These are phyloP conservation scores for Cremastinae sp. DNA, from an alignment of 2,888 invertebrate species.

Conservation along the genomic window DNA sequence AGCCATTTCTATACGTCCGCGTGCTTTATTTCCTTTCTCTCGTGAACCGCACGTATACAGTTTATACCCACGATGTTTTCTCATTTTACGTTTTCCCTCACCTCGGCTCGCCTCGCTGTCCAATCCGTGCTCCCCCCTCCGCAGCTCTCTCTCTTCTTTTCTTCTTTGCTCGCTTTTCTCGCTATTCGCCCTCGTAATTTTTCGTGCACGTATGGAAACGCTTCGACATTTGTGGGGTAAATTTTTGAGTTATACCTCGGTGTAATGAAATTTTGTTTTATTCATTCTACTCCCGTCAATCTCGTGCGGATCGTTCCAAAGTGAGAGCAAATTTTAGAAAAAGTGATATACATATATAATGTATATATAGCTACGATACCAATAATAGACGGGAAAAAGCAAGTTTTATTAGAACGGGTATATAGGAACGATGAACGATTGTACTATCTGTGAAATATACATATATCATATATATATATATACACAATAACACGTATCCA, in stretches of 20 bases:
- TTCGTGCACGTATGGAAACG: background rate
- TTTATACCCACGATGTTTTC: slow-evolving; percentile 25
- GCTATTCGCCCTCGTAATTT: slow-evolving; percentile 15
- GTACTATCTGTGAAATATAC: slow-evolving; percentile 5
- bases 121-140: slow-evolving; percentile 17
- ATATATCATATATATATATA: background rate
- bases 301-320: background rate
- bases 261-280: background rate
- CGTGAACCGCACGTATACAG: slow-evolving; percentile 19
- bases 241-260: background rate
- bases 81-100: slow-evolving; percentile 41
- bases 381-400: no score
- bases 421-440: no score
- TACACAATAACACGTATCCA: no score
- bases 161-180: background rate
- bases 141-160: no score
- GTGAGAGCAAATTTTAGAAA: background rate
- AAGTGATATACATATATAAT: background rate
- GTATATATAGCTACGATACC: no score
- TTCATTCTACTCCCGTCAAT: background rate
- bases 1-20: slow-evolving; percentile 23
- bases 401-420: no score
- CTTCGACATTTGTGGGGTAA: slow-evolving; percentile 24
- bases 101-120: slow-evolving; percentile 1
- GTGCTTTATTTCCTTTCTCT: slow-evolving; percentile 28